Percentiles rank a stretch among this genome's conserved stretches.
Conservation (phyloP, 2,113 vertebrate genomes). For the Onychostruthus taczanowskii region DNA sequence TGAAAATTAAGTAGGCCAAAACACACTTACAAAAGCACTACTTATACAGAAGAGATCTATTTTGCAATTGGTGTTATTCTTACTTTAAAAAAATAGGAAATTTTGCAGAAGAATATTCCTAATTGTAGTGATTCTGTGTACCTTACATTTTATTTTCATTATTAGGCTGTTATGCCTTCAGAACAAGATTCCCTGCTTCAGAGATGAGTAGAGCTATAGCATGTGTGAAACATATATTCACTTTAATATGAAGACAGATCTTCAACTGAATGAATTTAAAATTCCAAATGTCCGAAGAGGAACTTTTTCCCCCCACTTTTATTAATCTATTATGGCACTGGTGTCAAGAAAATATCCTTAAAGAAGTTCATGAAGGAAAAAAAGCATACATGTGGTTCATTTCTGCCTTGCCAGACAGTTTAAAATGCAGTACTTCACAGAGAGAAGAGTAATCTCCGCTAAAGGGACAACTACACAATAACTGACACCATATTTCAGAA, state of each 20-base stretch:
- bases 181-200: not conserved
- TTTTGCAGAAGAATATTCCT: not conserved
- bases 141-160: not conserved
- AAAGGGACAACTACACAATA: not conserved
- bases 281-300: not conserved
- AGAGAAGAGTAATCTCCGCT: not conserved
- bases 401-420: not conserved
- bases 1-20: not conserved
- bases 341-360: not conserved
- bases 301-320: not conserved
- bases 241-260: not conserved
- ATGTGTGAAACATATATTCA: not conserved
- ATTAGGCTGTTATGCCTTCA: not conserved
- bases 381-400: not conserved
- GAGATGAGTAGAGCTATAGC: not conserved
- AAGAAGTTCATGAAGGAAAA: not conserved
- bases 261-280: conserved; percentile 3
- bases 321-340: not conserved
- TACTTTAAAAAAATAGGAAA: not conserved
- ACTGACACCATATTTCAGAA: not conserved
- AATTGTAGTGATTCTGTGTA: not conserved
- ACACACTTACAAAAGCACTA: not conserved
- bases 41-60: not conserved
- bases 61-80: not conserved
- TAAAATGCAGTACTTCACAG: not conserved